phyloP scores from a whole-genome alignment of 2,888 invertebrate genomes.

The Lingula anatina region DNA sequence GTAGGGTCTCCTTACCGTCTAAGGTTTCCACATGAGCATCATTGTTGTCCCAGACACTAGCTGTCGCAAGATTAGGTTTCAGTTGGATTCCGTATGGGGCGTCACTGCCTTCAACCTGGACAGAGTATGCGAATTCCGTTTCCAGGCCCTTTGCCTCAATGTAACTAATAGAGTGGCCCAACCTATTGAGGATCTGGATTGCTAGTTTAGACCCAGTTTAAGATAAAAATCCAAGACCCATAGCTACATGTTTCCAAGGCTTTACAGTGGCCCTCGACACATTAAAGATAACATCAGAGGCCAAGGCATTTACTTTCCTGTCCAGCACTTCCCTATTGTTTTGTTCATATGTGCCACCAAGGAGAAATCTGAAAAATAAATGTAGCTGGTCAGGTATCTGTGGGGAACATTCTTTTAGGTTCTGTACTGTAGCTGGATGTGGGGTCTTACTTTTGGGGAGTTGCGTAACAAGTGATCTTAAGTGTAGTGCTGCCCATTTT shows the following conservation, averaged over 20 bases:
- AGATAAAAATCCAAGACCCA: constrained; percentile 8
- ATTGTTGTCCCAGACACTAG: constrained; percentile 5
- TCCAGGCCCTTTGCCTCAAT: constrained; percentile 8
- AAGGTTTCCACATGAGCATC: constrained; percentile 5
- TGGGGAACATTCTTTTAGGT: constrained; percentile 1
- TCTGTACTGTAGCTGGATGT: constrained; percentile 1
- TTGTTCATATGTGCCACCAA: not conserved
- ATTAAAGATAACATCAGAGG: constrained; percentile 11
- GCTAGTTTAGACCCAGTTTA: constrained; percentile 9
- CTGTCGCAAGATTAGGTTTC: not conserved
- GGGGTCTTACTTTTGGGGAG: constrained; percentile 4
- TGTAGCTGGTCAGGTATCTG: too few species aligned
- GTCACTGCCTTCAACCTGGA: not conserved
- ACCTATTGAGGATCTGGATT: constrained; percentile 7
- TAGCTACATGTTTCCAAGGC: constrained; percentile 8
- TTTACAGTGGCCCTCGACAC: constrained; percentile 6
- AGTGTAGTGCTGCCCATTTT: constrained; percentile 1
- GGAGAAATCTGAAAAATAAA: constrained; percentile 2
- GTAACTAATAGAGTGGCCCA: constrained; percentile 9
- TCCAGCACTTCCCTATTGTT: too few species aligned
- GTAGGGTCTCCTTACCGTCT: constrained; percentile 2
- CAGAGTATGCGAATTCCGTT: constrained; percentile 8
- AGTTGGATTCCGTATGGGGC: constrained; percentile 4
- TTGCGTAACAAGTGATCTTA: not conserved
- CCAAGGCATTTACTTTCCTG: constrained; percentile 6